These are phyloP conservation scores for Suillia variegata DNA, from an alignment of 2,888 invertebrate species.

Conservation along the genomic window DNA sequence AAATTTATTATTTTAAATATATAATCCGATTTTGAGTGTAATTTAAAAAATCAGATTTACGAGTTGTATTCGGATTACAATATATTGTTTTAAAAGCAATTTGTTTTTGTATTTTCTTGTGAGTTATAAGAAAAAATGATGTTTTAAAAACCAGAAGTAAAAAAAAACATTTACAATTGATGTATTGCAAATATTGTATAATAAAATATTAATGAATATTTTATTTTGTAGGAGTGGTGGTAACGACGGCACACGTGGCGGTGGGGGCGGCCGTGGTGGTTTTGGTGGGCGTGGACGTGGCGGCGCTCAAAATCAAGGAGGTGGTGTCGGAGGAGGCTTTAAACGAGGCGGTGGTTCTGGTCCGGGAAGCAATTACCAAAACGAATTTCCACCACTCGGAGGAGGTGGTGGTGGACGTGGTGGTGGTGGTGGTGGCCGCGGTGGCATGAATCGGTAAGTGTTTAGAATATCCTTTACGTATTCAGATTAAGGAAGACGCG, in stretches of 20 bases:
- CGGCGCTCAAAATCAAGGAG: slow-evolving; percentile 52
- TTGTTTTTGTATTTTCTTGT: too few relatives aligned
- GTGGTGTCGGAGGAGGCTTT: slow-evolving; percentile 59
- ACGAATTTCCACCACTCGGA: slow-evolving; percentile 53
- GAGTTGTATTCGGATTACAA: too few relatives aligned
- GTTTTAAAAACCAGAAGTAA: too few relatives aligned
- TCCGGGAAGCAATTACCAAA: slow-evolving; percentile 44
- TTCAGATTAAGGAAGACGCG: too few relatives aligned
- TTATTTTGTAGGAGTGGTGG: slow-evolving; percentile 24
- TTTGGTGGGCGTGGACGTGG: slow-evolving; percentile 26
- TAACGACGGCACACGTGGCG: slow-evolving; percentile 10
- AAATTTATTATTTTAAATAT: too few relatives aligned
- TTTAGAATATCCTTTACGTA: neutral
- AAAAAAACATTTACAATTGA: too few relatives aligned
- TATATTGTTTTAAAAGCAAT: too few relatives aligned
- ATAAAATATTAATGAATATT: neutral
- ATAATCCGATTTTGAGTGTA: too few relatives aligned
- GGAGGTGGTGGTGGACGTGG: slow-evolving; percentile 17
- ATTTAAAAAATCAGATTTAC: too few relatives aligned
- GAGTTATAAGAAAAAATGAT: too few relatives aligned
- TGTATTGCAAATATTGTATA: neutral
- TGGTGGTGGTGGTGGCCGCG: slow-evolving; percentile 32
- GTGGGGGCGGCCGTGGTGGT: slow-evolving; percentile 51
- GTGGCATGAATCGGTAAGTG: slow-evolving; percentile 48
- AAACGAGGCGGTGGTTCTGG: slow-evolving; percentile 31